Base-by-base conservation (phyloP, 2,888 invertebrate genomes). In the Drosophila fungiperda region DNA sequence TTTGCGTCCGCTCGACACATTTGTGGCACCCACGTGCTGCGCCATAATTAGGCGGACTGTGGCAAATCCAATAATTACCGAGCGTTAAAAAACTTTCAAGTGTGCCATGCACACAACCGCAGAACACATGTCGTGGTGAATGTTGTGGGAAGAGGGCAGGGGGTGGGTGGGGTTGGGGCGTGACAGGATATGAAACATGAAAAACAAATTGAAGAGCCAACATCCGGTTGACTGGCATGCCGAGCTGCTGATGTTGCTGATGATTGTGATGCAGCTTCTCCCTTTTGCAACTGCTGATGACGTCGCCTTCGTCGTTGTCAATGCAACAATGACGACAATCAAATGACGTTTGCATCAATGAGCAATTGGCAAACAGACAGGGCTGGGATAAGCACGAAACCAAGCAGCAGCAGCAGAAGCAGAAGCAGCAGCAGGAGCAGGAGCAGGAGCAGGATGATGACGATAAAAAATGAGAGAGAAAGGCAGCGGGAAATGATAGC, bases 321-420 rank as follows among this genome's bases (percentile, higher is more conserved):
- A 81, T 83, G 89, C 90, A 83, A 89, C 83, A 89, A 89, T 85
- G 84, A 91, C 91, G 91, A 91, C 90, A 90, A 90, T 91, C 91
- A 91, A 91, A 90, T 90, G 90, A 91, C 91, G 91, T 91, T 90
- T 90, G 90, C 91, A 89, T 89, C 91, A 89, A 89, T 91, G 90
- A 87, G 90, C 87, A 90, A 90, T 91, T 91, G 79, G 89, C 83
- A 83, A 91, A 83, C 68, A 73, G 57, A 17, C 57, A 32, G 9
- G 50, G 40, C 52, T 38, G 38, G 23, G 15, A n/a, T 55, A 55
- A 42, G 67, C 40, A 65, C 53, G 60, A 53, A 58, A 62, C 40
- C 64, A 40, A 45, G 62, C 59, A 45, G 50, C n/a, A 15, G 45
- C 52, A 68, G 32, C n/a, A 36, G 67, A 17, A 36, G 76, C 62